Evolutionary conservation across 2,113 vertebrate genomes (phyloP).

Genomic region (Sterna hirundo): DNA sequence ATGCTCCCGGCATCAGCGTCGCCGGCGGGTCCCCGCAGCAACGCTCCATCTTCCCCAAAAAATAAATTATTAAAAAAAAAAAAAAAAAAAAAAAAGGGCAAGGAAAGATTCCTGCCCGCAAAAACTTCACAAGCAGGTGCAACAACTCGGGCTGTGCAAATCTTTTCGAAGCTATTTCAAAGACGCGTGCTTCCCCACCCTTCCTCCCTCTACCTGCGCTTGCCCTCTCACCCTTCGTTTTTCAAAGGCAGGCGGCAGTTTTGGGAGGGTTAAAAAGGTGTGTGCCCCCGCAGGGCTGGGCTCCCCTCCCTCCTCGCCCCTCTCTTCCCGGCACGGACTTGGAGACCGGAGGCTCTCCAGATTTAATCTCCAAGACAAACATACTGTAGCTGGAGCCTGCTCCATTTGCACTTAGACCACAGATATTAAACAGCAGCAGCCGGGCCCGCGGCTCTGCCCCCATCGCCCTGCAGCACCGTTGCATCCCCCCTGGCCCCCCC

Average conservation of each 20-base stretch:
- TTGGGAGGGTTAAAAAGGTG: constrained; percentile 48
- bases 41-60: fast-evolving
- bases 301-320: not conserved
- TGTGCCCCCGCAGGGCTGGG: not conserved
- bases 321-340: not conserved
- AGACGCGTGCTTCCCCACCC: not conserved
- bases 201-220: not conserved
- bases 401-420: constrained; percentile 18
- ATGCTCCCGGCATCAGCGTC: fast-evolving
- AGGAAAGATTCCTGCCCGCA: not conserved
- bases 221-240: not conserved
- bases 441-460: not conserved
- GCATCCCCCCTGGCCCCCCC: too few relatives aligned
- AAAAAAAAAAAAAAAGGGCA: not conserved
- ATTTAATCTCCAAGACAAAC: constrained; percentile 76
- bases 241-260: not conserved
- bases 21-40: fast-evolving
- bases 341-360: constrained; percentile 40
- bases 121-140: not conserved
- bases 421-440: constrained; percentile 36
- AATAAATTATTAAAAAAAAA: too few relatives aligned
- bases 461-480: not conserved
- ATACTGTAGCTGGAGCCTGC: constrained; percentile 24
- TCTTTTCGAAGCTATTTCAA: not conserved
- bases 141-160: fast-evolving